Base-by-base conservation (phyloP, 2,888 invertebrate species). In the Phorcus lineatus region DNA sequence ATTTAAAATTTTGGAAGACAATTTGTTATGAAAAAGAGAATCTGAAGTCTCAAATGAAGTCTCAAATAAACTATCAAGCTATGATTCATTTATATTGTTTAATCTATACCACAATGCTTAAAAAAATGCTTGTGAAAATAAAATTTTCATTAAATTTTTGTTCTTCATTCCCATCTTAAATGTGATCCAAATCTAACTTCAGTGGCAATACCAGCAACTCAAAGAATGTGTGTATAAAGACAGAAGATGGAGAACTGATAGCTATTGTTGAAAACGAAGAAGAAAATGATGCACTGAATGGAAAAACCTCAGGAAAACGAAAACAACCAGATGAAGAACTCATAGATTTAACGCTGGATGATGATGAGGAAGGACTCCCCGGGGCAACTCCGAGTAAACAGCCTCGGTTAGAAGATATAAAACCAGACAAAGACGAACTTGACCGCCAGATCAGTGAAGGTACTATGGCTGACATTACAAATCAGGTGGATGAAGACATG, bases 181-280 rank as follows among this genome's bases (percentile, higher is more conserved):
- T 47, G 9, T 47, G 7, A 47, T 47, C 6, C 13, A 11, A 47
- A 47, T 47, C 11, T 9, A 9, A 1, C 13, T 47, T 47, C 47
- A 47, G 47, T 47, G 47, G 47, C 13, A 47, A 47, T 47, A 47
- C 36, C 36, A 66, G 17, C 36, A 24, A 67, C 47, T 17, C 24
- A 0, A 81, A 82, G 62, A 84, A 84, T 76, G 80, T 86, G 31
- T 77, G 79, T 16, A 85, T 90, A 3, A 89, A 89, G 78, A 89
- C 88, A 36, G 90, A 89, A 66, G 88, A 86, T 76, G 89, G 89
- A 7, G 86, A 86, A 24, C 78, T 84, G 62, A 78, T 89, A 6
- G 81, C 85, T 17, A 84, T 88, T 28, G 85, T 82, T 28, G 75
- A 74, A 16, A 82, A 84, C 57, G 31, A 57, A 47, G 70, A 74